Conservation (phyloP, 2,888 invertebrate species). For the Scaptomyza tumidula region DNA sequence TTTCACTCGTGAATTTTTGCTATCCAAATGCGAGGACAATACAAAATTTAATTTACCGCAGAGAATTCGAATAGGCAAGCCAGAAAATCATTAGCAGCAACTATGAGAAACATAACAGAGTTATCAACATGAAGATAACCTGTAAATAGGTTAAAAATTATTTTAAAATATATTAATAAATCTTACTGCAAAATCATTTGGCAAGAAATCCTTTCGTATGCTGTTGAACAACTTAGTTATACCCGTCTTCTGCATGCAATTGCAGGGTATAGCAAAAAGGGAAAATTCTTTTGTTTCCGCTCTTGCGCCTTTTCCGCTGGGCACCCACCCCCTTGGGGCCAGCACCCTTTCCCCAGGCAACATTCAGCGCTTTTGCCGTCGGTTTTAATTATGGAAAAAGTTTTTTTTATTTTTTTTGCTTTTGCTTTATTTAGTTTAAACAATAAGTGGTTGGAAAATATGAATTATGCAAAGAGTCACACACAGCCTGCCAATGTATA, state of each 20-base stretch:
- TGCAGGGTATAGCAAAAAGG: constrained; percentile 26
- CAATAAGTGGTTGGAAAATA: constrained; percentile 76
- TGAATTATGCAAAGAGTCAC: constrained; percentile 68
- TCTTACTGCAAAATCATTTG: neutral
- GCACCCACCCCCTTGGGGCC: constrained; percentile 14
- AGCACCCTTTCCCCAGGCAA: constrained; percentile 17
- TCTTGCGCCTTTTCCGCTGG: constrained; percentile 48
- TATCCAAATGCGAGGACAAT: constrained; percentile 61
- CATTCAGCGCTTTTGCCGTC: constrained; percentile 53
- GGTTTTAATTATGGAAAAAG: constrained; percentile 77
- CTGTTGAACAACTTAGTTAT: constrained; percentile 1
- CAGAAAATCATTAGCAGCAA: constrained; percentile 3
- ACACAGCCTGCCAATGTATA: constrained; percentile 31
- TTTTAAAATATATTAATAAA: neutral
- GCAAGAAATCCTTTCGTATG: neutral
- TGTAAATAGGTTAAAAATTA: neutral
- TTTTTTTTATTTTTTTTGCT: constrained; percentile 30
- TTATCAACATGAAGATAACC: constrained; percentile 8
- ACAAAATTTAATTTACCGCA: constrained; percentile 73
- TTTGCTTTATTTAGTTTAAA: constrained; percentile 75
- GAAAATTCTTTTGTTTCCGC: constrained; percentile 64
- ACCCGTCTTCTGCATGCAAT: neutral
- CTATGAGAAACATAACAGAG: neutral
- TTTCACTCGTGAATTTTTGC: constrained; percentile 55
- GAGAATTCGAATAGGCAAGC: constrained; percentile 60